Percentiles rank a stretch among this genome's conserved stretches.
Conservation (phyloP, 2,113 vertebrate genomes). For the Oryctolagus cuniculus region mOryCun1.1 NC_091452.1:15190501-15191000, state of each 20-base stretch:
- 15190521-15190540: background rate
- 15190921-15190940: no score
- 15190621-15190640: background rate
- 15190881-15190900: no score
- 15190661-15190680: background rate
- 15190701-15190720: background rate
- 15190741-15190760: background rate
- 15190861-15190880: no score
- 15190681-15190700: background rate
- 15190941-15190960: no score
- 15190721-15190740: background rate
- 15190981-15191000: no score
- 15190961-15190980: no score
- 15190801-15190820: no score
- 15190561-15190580: background rate
- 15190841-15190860: no score
- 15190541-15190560: background rate
- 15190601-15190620: background rate
- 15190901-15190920: no score
- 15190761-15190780: no score
- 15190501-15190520: background rate
- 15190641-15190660: background rate
- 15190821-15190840: no score
- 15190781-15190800: no score
- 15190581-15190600: background rate